Percentiles rank a stretch among this genome's conserved stretches.
Evolutionary conservation across 2,797 vertebrate species (phyloP).

Genomic region (Pipistrellus nathusii): DNA sequence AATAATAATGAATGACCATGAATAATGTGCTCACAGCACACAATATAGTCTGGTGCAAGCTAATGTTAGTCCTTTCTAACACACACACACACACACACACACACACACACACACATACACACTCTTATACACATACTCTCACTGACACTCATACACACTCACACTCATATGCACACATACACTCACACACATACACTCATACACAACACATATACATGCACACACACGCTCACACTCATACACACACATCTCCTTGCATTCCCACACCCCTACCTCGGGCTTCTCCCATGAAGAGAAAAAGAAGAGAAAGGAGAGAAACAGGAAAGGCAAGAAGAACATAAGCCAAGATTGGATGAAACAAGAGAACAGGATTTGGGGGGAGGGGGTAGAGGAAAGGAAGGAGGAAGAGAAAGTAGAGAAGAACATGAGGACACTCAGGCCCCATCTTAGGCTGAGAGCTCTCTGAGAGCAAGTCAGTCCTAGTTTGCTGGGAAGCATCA

Average conservation of each 20-base stretch:
- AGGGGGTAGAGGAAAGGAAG: not conserved
- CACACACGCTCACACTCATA: not conserved
- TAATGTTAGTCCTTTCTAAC: not conserved
- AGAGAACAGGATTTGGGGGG: not conserved
- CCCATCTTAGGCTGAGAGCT: not conserved
- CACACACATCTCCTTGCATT: not conserved
- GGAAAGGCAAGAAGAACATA: not conserved
- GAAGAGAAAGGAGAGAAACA: not conserved
- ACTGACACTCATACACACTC: not conserved
- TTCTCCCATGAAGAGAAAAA: not conserved
- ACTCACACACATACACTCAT: no score
- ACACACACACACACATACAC: no score
- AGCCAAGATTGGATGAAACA: not conserved
- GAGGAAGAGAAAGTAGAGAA: not conserved
- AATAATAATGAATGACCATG: no score
- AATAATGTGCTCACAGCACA: not conserved
- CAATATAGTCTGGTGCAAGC: not conserved
- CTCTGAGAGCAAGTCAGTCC: not conserved
- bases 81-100: not conserved
- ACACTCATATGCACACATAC: not conserved
- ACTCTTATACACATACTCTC: no score
- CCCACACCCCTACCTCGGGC: fast-evolving
- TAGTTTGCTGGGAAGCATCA: constrained; percentile 23
- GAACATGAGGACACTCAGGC: no score
- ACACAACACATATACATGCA: not conserved